phyloP scores from a whole-genome alignment of 2,113 vertebrate species.

The Craseonycteris thonglongyai region DNA sequence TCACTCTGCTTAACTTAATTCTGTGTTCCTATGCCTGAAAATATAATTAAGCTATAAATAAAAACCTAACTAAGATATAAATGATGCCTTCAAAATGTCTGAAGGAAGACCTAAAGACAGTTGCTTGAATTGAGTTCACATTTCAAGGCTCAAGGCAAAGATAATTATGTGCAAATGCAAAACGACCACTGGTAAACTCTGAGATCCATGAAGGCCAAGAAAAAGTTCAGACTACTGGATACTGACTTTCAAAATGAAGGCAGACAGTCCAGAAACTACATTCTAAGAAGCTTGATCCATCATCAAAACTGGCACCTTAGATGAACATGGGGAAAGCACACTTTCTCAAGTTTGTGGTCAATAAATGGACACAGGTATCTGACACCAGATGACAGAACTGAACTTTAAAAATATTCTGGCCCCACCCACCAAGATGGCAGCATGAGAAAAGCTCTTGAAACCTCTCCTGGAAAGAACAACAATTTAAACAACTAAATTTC shows the following conservation, averaged over 20 bases:
- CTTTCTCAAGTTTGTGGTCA: neutral
- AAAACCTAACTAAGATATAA: neutral
- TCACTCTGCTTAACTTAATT: neutral
- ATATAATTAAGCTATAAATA: neutral
- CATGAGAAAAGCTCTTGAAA: too few relatives aligned
- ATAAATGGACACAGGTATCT: neutral
- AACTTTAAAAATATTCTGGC: neutral
- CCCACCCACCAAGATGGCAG: too few relatives aligned
- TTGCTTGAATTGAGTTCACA: neutral
- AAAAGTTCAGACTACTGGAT: neutral
- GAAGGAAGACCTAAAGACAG: neutral
- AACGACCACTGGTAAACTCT: neutral
- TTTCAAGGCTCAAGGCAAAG: neutral
- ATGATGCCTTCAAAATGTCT: neutral
- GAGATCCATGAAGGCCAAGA: neutral
- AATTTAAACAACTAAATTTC: too few relatives aligned
- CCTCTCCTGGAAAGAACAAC: too few relatives aligned
- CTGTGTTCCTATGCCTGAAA: neutral
- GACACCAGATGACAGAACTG: neutral
- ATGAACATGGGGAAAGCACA: neutral
- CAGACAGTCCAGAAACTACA: neutral
- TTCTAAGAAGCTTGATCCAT: neutral
- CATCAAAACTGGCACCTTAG: neutral
- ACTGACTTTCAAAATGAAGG: neutral
- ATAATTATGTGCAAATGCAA: neutral